Evolutionary conservation across 2,888 invertebrate species (phyloP), one percentile per base, ranked within the genome.

Genomic region (Cabera pusaria): DNA sequence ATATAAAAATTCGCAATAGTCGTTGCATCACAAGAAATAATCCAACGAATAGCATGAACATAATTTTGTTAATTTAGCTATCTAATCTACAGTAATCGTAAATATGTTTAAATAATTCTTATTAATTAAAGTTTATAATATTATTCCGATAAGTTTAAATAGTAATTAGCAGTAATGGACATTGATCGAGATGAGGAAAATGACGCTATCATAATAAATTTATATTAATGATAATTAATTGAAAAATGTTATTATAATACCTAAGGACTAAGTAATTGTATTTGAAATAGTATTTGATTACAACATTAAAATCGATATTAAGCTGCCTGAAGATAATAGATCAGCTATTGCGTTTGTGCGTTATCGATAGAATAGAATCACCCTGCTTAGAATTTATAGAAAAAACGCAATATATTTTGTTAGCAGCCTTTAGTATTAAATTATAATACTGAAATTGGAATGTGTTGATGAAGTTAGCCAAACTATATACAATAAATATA

Each of bases 311-410:
- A 32, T 27, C 6, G 18, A 32, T 29, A 45, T 32, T 44, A 63
- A 65, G 62, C 60, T 59, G 50, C 49, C 37, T 48, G 49, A 49
- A 47, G 26, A 20, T 59, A 56, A 49, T 50, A 39, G 49, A 45
- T 50, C 38, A 42, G 55, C n/a, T n/a, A 52, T 63, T 66, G 63
- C 57, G 61, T 60, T 80, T 83, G 83, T 83, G 83, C 83, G 83
- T 75, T 69, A 64, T 62, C 45, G 59, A 66, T 64, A 59, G 44
- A 59, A 54, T 66, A 40, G 21, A 33, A 31, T 37, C 73, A 79
- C 81, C 80, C 81, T 83, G 80, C 76, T 65, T 40, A 52, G 62
- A 48, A 49, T 63, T 18, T 12, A 35, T 49, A 42, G 56, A 63
- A 52, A 43, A 57, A 56, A 43, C 37, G 17, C 52, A 44, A 38